These are phyloP conservation scores for Hiodon alosoides DNA, from an alignment of 2,113 vertebrate species.

Conservation along the genomic window DNA sequence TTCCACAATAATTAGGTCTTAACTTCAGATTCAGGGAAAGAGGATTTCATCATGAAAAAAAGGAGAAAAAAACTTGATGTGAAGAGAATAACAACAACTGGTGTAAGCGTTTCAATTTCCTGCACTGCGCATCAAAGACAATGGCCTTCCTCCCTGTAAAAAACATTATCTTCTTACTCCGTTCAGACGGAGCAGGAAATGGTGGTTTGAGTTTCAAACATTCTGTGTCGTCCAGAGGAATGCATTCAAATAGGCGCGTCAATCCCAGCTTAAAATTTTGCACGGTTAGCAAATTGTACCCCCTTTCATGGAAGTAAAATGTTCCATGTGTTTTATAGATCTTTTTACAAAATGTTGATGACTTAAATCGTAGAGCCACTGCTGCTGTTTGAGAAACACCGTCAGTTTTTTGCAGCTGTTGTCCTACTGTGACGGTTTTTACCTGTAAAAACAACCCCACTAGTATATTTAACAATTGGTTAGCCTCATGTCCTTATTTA, in stretches of 20 bases:
- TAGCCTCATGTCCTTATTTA: background rate
- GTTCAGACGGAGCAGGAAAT: constrained; percentile 19
- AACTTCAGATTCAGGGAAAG: background rate
- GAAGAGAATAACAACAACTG: background rate
- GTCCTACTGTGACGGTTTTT: background rate
- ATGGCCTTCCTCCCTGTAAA: constrained; percentile 13
- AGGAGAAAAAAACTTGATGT: background rate
- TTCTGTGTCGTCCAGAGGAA: constrained; percentile 15
- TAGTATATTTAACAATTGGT: background rate
- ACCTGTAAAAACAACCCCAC: no score
- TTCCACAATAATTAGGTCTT: no score
- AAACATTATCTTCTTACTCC: constrained; percentile 16
- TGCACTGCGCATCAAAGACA: constrained; percentile 7
- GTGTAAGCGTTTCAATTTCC: constrained; percentile 17
- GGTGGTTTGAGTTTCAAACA: constrained; percentile 20
- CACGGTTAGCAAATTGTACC: constrained; percentile 21
- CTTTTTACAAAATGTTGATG: constrained; percentile 8
- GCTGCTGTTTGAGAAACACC: background rate
- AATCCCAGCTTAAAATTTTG: constrained; percentile 19
- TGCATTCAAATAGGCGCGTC: constrained; percentile 23
- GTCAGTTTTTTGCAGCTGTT: background rate
- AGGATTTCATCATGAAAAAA: background rate
- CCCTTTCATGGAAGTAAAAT: constrained; percentile 17
- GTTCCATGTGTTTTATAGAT: constrained; percentile 22
- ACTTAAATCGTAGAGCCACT: background rate